Evolutionary conservation across 2,113 vertebrate genomes (phyloP).

Genomic region (Ia io): DNA sequence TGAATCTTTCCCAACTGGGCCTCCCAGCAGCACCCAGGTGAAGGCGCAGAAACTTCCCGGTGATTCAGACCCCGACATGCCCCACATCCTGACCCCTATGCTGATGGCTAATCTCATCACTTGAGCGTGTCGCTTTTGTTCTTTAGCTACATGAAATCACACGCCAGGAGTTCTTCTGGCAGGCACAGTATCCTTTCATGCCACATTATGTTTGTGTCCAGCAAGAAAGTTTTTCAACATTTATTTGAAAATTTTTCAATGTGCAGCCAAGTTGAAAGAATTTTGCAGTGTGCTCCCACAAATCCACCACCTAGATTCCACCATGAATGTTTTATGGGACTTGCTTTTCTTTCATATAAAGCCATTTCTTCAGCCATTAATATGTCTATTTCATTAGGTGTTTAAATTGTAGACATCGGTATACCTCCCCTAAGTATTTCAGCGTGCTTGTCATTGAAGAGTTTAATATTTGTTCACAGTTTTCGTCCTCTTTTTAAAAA

Average conservation of each 20-base stretch:
- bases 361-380: neutral
- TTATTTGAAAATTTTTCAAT: neutral
- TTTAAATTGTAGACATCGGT: neutral
- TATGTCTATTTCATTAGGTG: neutral
- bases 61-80: fast-evolving
- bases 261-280: neutral
- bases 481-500: neutral
- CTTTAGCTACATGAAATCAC: neutral
- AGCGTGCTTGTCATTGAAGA: neutral
- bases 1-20: neutral
- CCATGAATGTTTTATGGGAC: neutral
- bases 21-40: neutral
- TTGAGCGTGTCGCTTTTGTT: fast-evolving
- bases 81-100: fast-evolving
- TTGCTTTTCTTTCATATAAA: neutral
- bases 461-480: neutral
- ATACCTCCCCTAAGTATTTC: neutral
- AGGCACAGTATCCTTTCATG: neutral
- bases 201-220: neutral
- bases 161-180: fast-evolving
- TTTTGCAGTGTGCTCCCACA: neutral
- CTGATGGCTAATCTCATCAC: fast-evolving
- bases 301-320: neutral
- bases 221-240: neutral
- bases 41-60: neutral